These are phyloP conservation scores for Chironomus riparius DNA, from an alignment of 2,888 invertebrate genomes.

Conservation along the genomic window DNA sequence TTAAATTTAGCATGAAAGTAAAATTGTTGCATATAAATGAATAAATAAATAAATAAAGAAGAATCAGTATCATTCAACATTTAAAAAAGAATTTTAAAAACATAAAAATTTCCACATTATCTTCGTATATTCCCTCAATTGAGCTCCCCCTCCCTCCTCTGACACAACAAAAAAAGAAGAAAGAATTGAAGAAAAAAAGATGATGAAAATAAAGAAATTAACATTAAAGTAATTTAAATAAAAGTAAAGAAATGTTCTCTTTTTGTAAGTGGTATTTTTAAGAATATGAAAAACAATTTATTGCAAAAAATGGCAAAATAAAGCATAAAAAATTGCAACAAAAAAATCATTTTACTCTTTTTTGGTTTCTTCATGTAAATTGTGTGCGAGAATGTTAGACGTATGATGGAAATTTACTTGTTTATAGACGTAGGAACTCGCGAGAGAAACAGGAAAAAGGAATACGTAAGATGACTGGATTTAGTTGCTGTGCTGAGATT, in stretches of 20 bases:
- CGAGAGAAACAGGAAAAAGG: too few species aligned
- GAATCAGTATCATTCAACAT: too few species aligned
- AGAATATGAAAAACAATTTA: background rate
- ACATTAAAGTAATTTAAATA: background rate
- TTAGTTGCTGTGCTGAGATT: too few species aligned
- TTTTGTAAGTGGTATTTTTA: slow-evolving; percentile 23
- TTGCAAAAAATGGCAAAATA: background rate
- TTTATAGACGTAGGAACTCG: background rate
- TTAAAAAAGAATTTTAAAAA: too few species aligned
- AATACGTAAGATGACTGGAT: too few species aligned
- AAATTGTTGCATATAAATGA: too few species aligned
- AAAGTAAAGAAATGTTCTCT: slow-evolving; percentile 15
- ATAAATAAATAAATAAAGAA: too few species aligned
- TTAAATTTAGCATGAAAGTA: too few species aligned
- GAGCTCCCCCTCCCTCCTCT: background rate
- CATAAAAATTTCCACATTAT: too few species aligned
- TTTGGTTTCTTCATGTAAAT: background rate
- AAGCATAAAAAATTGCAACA: background rate
- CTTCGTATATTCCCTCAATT: too few species aligned
- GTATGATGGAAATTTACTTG: background rate
- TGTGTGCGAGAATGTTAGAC: background rate
- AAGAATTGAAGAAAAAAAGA: background rate
- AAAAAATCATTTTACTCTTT: background rate
- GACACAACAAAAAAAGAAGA: background rate
- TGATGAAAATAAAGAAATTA: background rate